Evolutionary conservation across 2,113 vertebrate species (phyloP).

Genomic region (Mesocricetus auratus): DNA sequence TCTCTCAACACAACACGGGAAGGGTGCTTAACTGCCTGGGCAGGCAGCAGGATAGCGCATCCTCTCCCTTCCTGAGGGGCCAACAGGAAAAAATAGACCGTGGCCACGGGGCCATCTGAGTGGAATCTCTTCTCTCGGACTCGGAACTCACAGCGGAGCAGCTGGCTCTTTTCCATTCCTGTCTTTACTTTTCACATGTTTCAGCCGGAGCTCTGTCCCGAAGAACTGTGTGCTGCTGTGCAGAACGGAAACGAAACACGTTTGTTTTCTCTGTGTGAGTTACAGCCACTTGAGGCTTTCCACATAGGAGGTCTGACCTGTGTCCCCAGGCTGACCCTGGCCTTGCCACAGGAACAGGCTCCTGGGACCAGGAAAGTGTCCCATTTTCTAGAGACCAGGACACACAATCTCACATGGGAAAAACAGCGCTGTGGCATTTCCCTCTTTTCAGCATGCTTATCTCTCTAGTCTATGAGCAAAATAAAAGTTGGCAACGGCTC

Average conservation of each 20-base stretch:
- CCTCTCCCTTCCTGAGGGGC: constrained; percentile 47
- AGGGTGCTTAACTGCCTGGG: constrained; percentile 47
- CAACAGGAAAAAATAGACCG: constrained; percentile 66
- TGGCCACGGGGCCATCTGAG: constrained; percentile 10
- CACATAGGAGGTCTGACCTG: constrained; percentile 55
- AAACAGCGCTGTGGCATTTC: constrained; percentile 36
- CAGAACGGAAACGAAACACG: neutral
- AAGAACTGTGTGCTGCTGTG: constrained; percentile 45
- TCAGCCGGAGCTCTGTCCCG: constrained; percentile 45
- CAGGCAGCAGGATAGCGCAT: neutral
- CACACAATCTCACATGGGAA: constrained; percentile 53
- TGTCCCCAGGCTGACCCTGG: constrained; percentile 49
- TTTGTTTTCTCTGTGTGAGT: constrained; percentile 76
- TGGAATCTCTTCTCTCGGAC: constrained; percentile 67
- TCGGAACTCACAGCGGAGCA: constrained; percentile 33
- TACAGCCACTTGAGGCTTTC: constrained; percentile 74
- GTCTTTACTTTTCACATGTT: constrained; percentile 30
- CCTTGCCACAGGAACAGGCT: constrained; percentile 61
- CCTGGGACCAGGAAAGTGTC: neutral
- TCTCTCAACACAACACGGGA: constrained; percentile 48
- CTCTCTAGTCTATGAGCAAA: constrained; percentile 28
- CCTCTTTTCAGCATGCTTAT: constrained; percentile 49
- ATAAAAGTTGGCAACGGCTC: constrained; percentile 24
- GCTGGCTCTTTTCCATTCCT: constrained; percentile 67
- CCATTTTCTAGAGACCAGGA: constrained; percentile 49